Evolutionary conservation across 2,888 invertebrate species (phyloP), one percentile per base, ranked within the genome.

Genomic region (Dorcus parallelipipedus): DNA sequence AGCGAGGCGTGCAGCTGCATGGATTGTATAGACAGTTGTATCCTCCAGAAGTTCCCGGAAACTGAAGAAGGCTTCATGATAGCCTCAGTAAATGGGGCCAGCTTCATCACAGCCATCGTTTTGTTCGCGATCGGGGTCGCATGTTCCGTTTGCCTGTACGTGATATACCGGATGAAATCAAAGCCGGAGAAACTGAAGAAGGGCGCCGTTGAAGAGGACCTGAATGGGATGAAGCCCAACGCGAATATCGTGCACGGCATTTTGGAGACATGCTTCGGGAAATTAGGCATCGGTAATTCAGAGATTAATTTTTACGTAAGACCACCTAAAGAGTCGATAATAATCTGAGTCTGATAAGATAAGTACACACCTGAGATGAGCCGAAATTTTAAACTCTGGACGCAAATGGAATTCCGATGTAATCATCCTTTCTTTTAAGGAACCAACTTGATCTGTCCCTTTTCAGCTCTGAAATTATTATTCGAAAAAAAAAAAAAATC

Each of bases 1-100:
- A 82, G 84, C 0, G 75, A 80, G 10, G 80, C 87, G 0, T 94
- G 93, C 74, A 88, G 91, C 67, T 94, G 93, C 74, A 83, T 90
- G 39, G 93, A 93, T 71, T 93, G 92, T 70, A 69, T 79, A 0
- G 71, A 72, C 2, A 83, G 84, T 2, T 94, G 93, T 69, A 83
- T 86, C 0, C 56, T 77, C 10, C 78, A 79, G 4, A 70, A 80
- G 62, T 82, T 85, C 9, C 50, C 72, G 1, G 68, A 68, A 0
- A 60, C 78, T 2, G 79, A 81, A 20, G 64, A 70, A 1, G 71
- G 76, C 2, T 87, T 85, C 70, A 78, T 79, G 7, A 83, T 93
- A 51, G 74, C 83, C 4, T 82, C 82, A 3, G 74, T 89, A 0
- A 85, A 87, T 67, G 88, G 88, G 9, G 78, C 81, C 33, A 83